Percentiles rank a stretch among this genome's conserved stretches.
Conservation (phyloP, 2,797 vertebrate genomes). For the Antrozous pallidus region DNA sequence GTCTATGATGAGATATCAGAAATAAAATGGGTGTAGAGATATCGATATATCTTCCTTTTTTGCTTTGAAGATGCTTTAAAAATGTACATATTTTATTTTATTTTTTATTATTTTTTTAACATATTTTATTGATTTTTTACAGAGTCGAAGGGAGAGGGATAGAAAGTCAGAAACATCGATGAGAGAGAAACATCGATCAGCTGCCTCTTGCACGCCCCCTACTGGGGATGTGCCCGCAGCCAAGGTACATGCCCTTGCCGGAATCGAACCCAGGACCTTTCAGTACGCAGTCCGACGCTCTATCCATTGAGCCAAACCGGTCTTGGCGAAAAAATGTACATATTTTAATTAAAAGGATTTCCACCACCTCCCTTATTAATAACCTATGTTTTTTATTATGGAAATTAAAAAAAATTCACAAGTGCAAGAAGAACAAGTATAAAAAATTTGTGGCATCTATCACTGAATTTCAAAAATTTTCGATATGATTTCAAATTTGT, state of each 20-base stretch:
- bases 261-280: no score
- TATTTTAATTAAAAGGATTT: neutral
- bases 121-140: no score
- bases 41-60: neutral
- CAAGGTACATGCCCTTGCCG: no score
- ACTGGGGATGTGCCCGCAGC: no score
- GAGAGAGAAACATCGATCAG: no score
- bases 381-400: neutral
- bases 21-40: neutral
- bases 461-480: neutral
- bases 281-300: no score
- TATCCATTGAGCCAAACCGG: no score
- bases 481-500: neutral
- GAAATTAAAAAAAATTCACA: neutral
- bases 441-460: neutral
- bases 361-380: neutral
- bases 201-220: no score
- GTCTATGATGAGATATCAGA: neutral
- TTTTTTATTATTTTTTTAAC: no score
- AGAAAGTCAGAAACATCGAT: no score
- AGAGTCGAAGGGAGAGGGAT: no score
- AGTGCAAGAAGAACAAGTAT: neutral
- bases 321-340: neutral
- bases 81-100: neutral
- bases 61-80: constrained; percentile 5